These are phyloP conservation scores for Turdus rufiventris DNA, from an alignment of 2,113 vertebrate species.

Conservation along the genomic window DNA sequence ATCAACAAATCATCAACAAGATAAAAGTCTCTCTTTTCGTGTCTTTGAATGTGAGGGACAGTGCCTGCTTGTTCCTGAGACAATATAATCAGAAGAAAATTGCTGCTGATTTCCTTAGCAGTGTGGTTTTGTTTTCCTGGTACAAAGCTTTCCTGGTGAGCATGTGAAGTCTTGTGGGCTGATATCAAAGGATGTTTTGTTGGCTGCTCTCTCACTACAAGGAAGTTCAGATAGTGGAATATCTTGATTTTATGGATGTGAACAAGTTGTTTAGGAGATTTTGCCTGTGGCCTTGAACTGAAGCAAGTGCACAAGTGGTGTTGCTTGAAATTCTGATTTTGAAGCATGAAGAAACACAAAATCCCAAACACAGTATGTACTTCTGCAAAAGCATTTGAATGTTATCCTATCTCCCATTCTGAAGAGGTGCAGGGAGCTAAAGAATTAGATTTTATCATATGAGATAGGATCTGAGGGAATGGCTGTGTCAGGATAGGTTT, in stretches of 20 bases:
- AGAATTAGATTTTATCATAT: not conserved
- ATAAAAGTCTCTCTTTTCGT: not conserved
- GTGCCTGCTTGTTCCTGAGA: not conserved
- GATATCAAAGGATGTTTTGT: not conserved
- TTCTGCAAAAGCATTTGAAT: not conserved
- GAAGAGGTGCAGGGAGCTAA: not conserved
- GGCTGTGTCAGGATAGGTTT: not conserved
- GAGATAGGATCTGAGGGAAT: not conserved
- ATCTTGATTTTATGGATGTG: not conserved
- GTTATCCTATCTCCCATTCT: not conserved
- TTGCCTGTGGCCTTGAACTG: not conserved
- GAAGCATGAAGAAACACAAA: not conserved
- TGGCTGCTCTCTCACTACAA: not conserved
- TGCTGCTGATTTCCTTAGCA: not conserved
- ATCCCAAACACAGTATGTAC: accelerated
- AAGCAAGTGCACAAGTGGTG: not conserved
- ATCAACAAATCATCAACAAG: slow-evolving; percentile 15
- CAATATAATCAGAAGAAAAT: not conserved
- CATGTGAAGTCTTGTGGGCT: not conserved
- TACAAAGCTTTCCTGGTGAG: not conserved
- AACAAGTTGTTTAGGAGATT: not conserved
- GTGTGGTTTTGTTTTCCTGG: not conserved
- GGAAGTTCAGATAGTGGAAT: not conserved
- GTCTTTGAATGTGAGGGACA: not conserved
- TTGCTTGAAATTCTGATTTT: not conserved